phyloP scores from a whole-genome alignment of 92 coral and sea anemone species.

The Bergia sp. region DNA sequence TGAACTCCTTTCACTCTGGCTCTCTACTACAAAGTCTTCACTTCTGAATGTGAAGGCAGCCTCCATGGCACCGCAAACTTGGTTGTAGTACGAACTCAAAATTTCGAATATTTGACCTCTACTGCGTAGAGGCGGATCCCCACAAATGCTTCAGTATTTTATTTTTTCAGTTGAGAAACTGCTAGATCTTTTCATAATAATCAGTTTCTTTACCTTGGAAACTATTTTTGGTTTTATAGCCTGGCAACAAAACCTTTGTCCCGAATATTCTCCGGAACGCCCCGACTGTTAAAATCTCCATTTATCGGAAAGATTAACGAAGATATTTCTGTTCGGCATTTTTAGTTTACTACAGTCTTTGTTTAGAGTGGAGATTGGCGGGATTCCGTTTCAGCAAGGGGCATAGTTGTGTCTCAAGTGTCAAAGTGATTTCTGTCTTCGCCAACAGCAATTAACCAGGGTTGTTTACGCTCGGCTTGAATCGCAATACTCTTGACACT shows the following conservation, averaged over 20 bases:
- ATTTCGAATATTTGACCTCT: not conserved
- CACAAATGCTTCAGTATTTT: not conserved
- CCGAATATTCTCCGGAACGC: constrained; percentile 16
- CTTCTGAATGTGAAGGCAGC: not conserved
- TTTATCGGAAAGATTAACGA: constrained; percentile 15
- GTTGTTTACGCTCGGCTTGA: constrained; percentile 12
- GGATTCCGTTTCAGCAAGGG: constrained; percentile 9
- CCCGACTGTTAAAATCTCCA: not conserved
- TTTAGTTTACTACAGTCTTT: not conserved
- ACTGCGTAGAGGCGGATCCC: not conserved
- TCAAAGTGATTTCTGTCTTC: not conserved
- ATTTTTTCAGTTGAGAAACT: not conserved
- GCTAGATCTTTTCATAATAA: not conserved
- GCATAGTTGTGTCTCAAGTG: not conserved
- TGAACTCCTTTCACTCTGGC: too few relatives aligned
- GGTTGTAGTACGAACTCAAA: not conserved
- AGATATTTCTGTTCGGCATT: constrained; percentile 13
- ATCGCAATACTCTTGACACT: constrained; percentile 2
- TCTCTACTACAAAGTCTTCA: too few relatives aligned
- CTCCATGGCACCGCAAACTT: too few relatives aligned
- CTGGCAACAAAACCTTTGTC: not conserved
- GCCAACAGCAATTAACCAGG: not conserved
- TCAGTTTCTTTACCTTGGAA: not conserved
- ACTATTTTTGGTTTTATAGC: constrained; percentile 11
- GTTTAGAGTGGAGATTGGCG: constrained; percentile 13